Base-by-base conservation (phyloP, 2,888 invertebrate species). In the Allophyes oxyacanthae region DNA sequence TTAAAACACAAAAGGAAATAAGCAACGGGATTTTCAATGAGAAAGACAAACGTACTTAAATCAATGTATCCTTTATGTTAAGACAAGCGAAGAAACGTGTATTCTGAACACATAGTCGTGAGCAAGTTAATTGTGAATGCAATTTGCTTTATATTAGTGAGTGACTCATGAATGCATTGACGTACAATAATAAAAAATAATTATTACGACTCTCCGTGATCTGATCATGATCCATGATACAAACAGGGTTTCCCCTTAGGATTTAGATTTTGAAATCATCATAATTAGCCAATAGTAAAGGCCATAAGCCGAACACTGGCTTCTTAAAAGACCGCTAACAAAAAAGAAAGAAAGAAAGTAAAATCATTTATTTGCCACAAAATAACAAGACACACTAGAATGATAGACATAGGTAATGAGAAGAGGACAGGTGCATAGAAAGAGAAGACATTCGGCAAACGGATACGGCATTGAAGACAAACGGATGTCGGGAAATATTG, bases 111-210 rank as follows among this genome's bases (percentile, higher is more conserved):
- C 38, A 48, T n/a, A 33, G 9, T 44, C 36, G 20, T 40, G 13
- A 32, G 14, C 36, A 9, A 10, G 14, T 51, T 33, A 68, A 46
- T 50, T 55, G 15, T 40, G 33, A n/a, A 34, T 50, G 20, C 25
- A 55, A 53, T 46, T 62, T 68, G 44, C 1, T 68, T 38, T 36
- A 28, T 13, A 46, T 50, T 46, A 63, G 11, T 3, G 15, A 43
- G 7, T 50, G 49, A 55, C 11, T 68, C 55, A 48, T 13, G 8
- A 32, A 54, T 26, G 7, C 4, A 10, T 2, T 26, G 49, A 48
- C 32, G 28, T 14, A 15, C 37, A n/a, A 44, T 40, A 37, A 15
- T 33, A 15, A 49, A 41, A 41, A 32, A 26, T 15, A 36, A 14
- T 37, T 43, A 52, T 28, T 46, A 36, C 30, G 9, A 37, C 33